Evolutionary conservation across 1,140 invertebrate genomes (phyloP).

Genomic region (Acromyrmex charruanus): DNA sequence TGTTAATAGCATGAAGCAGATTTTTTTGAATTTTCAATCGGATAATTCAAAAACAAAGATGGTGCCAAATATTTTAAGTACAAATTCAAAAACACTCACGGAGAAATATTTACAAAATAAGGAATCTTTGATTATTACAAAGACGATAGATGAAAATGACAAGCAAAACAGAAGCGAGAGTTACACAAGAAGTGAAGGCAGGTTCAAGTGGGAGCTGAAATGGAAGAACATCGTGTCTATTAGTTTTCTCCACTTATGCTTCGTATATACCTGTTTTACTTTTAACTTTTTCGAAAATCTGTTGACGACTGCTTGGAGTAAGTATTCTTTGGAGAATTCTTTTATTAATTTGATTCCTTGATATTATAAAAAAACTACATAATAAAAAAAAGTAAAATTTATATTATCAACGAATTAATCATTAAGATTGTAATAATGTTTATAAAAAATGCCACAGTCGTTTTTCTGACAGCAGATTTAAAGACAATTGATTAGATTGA

Average conservation of each 20-base stretch:
- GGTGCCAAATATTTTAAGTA: background rate
- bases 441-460: background rate
- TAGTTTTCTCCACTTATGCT: background rate
- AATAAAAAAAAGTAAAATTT: constrained; percentile 17
- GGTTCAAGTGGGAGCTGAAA: background rate
- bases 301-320: background rate
- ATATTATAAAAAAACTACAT: background rate
- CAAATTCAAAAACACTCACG: background rate
- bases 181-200: background rate
- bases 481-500: background rate
- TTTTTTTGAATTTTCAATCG: background rate
- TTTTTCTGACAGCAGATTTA: background rate
- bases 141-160: background rate
- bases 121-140: background rate
- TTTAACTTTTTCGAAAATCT: background rate
- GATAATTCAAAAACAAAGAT: background rate
- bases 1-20: background rate
- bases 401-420: background rate
- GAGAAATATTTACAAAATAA: constrained; percentile 3
- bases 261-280: constrained; percentile 6
- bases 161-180: background rate
- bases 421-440: background rate
- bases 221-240: background rate
- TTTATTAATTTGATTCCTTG: background rate
- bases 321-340: constrained; percentile 13